phyloP scores from a whole-genome alignment of 2,888 invertebrate genomes.

The Limnephilus auricula region DNA sequence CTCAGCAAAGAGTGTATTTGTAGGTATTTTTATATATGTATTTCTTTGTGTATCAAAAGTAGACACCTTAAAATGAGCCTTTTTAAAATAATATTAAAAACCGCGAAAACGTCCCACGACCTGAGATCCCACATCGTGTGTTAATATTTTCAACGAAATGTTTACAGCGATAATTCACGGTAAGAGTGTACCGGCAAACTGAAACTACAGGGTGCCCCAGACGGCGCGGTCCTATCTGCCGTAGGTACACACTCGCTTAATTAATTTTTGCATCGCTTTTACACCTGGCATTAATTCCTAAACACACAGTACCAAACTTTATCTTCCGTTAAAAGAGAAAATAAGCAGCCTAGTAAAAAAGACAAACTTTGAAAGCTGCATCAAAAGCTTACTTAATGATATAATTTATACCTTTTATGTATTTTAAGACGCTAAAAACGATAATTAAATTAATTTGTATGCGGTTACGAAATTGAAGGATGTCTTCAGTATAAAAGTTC shows the following conservation, averaged over 20 bases:
- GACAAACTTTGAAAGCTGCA: neutral
- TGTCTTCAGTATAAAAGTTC: neutral
- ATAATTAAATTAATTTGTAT: neutral
- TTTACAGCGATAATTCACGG: constrained; percentile 26
- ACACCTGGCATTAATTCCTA: constrained; percentile 43
- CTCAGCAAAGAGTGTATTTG: neutral
- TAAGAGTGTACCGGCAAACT: constrained; percentile 36
- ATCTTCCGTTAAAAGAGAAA: neutral
- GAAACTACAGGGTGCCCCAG: constrained; percentile 56
- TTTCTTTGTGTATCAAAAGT: too few species aligned
- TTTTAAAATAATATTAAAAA: neutral
- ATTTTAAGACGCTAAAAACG: neutral
- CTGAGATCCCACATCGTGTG: constrained; percentile 18
- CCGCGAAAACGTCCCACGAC: neutral
- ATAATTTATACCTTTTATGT: neutral
- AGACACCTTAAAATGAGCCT: neutral
- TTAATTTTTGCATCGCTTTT: constrained; percentile 63
- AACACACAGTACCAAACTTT: neutral
- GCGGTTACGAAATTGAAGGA: neutral
- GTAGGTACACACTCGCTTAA: constrained; percentile 60
- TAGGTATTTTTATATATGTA: neutral
- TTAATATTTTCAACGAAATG: constrained; percentile 36
- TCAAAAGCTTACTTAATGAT: neutral
- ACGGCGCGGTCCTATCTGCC: constrained; percentile 54
- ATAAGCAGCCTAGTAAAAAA: neutral